Evolutionary conservation across 2,888 invertebrate species (phyloP), one percentile per base, ranked within the genome.

Genomic region (Leptinotarsa peninsularis): DNA sequence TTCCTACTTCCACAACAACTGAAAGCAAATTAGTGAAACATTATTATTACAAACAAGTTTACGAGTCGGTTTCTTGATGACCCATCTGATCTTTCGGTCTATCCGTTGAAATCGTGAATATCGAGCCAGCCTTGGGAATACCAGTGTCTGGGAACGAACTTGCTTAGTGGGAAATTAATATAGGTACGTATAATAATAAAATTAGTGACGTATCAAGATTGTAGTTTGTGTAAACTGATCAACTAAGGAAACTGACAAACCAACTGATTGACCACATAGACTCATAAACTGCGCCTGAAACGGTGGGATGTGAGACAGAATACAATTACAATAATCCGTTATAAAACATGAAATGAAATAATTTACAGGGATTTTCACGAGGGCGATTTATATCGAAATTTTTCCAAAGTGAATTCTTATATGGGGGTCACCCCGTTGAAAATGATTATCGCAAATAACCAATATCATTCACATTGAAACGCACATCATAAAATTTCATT

Each of bases 71-170:
- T 74, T 79, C 72, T 76, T 78, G 80, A 75, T 82, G 80, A 81
- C 81, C 81, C 81, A 81, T 82, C 79, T 80, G 80, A 81, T 81
- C 77, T 77, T 75, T 78, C 72, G 66, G 76, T 76, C 76, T 66
- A 71, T 76, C 75, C 63, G 69, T 18, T 56, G 33, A 23, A 43
- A 58, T 70, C 70, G 58, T 74, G 75, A 69, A 60, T 77, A 75
- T 78, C 77, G 77, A 72, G 80, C 74, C 83, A 82, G 81, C 84
- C 84, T 84, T 84, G 84, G 82, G 80, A 83, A 82, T 81, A 79
- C 82, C 83, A 69, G 71, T n/a, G 63, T 54, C 69, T 70, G 66
- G 52, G n/a, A 21, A 67, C 68, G 43, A 54, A 73, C 43, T 68
- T 69, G 63, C 63, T 68, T 74, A 66, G 63, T 69, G 52, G 76